phyloP scores from a whole-genome alignment of 2,888 invertebrate species.

The Chloromyia formosa region DNA sequence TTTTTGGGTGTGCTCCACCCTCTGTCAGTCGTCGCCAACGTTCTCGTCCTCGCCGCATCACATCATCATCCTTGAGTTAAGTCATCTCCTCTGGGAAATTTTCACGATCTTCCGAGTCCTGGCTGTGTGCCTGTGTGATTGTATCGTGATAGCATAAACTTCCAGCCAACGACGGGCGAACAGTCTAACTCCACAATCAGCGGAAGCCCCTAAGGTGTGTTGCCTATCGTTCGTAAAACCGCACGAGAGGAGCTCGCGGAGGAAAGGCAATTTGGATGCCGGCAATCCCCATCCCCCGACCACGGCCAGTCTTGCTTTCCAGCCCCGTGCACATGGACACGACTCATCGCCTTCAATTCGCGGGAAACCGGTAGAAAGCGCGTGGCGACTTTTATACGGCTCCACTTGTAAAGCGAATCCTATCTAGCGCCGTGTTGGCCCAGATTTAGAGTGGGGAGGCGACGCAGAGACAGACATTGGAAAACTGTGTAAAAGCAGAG shows the following conservation, averaged over 20 bases:
- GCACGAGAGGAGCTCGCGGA: neutral
- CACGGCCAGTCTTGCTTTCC: neutral
- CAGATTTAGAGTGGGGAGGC: slow-evolving; percentile 20
- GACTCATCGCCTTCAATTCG: slow-evolving; percentile 12
- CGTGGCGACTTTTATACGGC: slow-evolving; percentile 40
- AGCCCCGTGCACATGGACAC: slow-evolving; percentile 38
- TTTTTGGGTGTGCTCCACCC: slow-evolving; percentile 37
- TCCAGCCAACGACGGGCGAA: slow-evolving; percentile 4
- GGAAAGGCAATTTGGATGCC: slow-evolving; percentile 26
- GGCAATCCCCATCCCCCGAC: neutral
- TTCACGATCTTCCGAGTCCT: slow-evolving; percentile 40
- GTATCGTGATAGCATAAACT: slow-evolving; percentile 6
- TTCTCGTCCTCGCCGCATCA: slow-evolving; percentile 7
- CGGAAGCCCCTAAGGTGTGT: slow-evolving; percentile 37
- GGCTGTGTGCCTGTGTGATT: neutral
- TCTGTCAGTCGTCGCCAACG: neutral
- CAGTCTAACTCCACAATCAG: neutral
- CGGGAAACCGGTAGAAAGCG: slow-evolving; percentile 40
- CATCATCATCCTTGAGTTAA: slow-evolving; percentile 17
- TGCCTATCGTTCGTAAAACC: slow-evolving; percentile 5
- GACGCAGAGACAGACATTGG: neutral
- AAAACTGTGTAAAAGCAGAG: neutral
- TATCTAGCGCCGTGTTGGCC: slow-evolving; percentile 16
- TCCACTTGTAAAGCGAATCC: slow-evolving; percentile 14
- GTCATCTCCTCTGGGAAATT: slow-evolving; percentile 39